Evolutionary conservation across 2,797 vertebrate species (phyloP).

Genomic region (Serranus cabrilla): DNA sequence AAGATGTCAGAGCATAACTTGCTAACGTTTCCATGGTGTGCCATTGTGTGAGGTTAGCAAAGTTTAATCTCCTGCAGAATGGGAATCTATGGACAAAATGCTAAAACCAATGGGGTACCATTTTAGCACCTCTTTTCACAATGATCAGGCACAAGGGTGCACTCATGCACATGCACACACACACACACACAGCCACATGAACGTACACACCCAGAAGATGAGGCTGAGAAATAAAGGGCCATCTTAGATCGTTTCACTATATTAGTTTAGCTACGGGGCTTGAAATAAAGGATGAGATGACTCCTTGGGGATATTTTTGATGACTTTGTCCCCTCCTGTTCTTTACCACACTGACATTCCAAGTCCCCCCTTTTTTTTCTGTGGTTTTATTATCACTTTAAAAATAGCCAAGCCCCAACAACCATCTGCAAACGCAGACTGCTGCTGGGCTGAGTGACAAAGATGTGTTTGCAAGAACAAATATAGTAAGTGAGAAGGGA

Average conservation of each 20-base stretch:
- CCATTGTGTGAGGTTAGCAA: slow-evolving; percentile 12
- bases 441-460: slow-evolving; percentile 11
- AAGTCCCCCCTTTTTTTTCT: slow-evolving; percentile 22
- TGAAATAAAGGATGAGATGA: slow-evolving; percentile 64
- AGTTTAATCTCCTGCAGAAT: slow-evolving; percentile 25
- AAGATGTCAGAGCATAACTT: background rate
- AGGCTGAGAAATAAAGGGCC: slow-evolving; percentile 52
- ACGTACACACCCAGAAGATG: slow-evolving; percentile 39
- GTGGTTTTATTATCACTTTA: slow-evolving; percentile 54
- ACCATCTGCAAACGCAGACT: slow-evolving; percentile 18
- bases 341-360: slow-evolving; percentile 50
- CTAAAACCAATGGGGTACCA: slow-evolving; percentile 18
- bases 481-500: slow-evolving; percentile 12
- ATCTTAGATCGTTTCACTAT: slow-evolving; percentile 58
- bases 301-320: slow-evolving; percentile 68
- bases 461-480: slow-evolving; percentile 14
- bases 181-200: slow-evolving; percentile 18
- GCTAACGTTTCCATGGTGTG: background rate
- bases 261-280: slow-evolving; percentile 68
- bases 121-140: slow-evolving; percentile 41
- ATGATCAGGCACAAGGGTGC: slow-evolving; percentile 41
- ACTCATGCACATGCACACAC: slow-evolving; percentile 1
- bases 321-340: slow-evolving; percentile 67
- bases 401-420: slow-evolving; percentile 47
- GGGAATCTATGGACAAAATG: slow-evolving; percentile 17